phyloP scores from a whole-genome alignment of 2,888 invertebrate species.

The Venusia cambrica region DNA sequence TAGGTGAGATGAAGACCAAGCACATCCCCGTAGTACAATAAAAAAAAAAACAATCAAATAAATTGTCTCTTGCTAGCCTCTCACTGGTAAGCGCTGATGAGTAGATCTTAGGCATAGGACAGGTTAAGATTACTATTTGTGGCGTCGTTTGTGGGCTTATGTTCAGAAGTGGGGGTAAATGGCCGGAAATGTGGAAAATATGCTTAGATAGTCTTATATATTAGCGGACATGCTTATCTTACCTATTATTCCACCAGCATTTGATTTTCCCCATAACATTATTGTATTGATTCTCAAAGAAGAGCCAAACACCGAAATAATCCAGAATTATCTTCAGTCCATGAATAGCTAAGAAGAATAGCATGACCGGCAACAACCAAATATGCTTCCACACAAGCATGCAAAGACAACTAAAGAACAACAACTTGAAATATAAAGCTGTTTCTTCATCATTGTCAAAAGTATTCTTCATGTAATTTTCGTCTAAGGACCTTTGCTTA shows the following conservation, averaged over 20 bases:
- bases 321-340: constrained; percentile 75
- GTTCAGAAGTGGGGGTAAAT: no score
- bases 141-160: no score
- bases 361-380: constrained; percentile 89
- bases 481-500: constrained; percentile 64
- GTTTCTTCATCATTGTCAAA: constrained; percentile 80
- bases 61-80: no score
- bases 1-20: no score
- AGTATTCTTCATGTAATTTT: constrained; percentile 66
- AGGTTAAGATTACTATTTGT: no score
- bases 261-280: constrained; percentile 58
- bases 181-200: no score
- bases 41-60: no score
- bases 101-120: no score
- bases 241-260: constrained; percentile 84
- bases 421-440: constrained; percentile 86
- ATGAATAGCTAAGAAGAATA: constrained; percentile 89
- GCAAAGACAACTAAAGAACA: constrained; percentile 90
- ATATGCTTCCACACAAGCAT: constrained; percentile 93
- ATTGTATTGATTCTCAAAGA: constrained; percentile 68
- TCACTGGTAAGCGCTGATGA: no score
- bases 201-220: no score
- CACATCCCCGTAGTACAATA: no score
- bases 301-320: constrained; percentile 76
- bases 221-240: no score